These are phyloP conservation scores for Antedon mediterranea DNA, from an alignment of 53 echinoderm and acorn worm species.

Conservation along the genomic window DNA sequence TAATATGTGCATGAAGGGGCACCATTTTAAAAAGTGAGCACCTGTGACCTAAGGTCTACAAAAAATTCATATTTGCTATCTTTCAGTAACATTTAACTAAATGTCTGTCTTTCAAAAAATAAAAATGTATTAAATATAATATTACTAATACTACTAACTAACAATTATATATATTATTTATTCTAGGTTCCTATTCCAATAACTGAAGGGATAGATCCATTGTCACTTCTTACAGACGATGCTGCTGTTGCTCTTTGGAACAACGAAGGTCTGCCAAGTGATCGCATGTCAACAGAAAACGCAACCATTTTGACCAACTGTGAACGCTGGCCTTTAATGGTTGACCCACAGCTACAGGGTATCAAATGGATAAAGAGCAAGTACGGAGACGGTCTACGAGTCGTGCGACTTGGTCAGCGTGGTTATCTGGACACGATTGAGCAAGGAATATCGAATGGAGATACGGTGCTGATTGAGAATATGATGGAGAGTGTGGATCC, in stretches of 20 bases:
- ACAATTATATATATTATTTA: not conserved
- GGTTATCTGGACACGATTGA: slow-evolving; percentile 85
- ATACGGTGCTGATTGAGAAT: slow-evolving; percentile 96
- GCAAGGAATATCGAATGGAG: slow-evolving; percentile 69
- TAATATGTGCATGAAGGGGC: too few relatives aligned
- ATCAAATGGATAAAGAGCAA: slow-evolving; percentile 99
- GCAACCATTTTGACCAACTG: slow-evolving; percentile 96
- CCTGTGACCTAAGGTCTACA: too few relatives aligned
- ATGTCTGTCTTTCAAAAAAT: too few relatives aligned
- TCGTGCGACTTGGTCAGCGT: slow-evolving; percentile 74
- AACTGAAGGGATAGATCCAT: slow-evolving; percentile 75
- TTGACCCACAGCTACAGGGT: slow-evolving; percentile 96
- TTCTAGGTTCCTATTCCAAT: slow-evolving; percentile 56
- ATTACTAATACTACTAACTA: too few relatives aligned
- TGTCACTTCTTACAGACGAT: slow-evolving; percentile 81
- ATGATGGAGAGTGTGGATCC: slow-evolving; percentile 84
- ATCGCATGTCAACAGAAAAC: slow-evolving; percentile 96
- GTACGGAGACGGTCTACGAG: slow-evolving; percentile 69
- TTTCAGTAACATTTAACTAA: too few relatives aligned
- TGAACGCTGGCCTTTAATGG: slow-evolving; percentile 99
- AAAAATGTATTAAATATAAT: too few relatives aligned
- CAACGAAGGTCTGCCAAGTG: slow-evolving; percentile 89
- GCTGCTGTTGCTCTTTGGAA: slow-evolving; percentile 90
- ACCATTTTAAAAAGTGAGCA: too few relatives aligned
- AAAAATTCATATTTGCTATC: not conserved